Percentiles rank a stretch among this genome's conserved stretches.
Conservation (phyloP, 2,888 invertebrate species). For the Coleophora flavipennella region DNA sequence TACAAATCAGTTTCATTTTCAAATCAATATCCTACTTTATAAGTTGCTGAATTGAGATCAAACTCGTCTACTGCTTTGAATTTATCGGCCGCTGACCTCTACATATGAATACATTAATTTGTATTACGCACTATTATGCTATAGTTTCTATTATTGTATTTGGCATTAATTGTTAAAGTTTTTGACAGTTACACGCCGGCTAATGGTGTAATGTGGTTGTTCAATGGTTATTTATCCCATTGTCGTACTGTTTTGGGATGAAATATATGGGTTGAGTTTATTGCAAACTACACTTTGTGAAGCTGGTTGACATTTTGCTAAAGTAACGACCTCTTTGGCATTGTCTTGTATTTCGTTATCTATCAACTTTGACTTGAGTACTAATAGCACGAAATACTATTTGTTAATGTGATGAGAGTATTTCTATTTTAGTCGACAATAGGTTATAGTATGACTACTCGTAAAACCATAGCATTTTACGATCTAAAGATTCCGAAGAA, state of each 20-base stretch:
- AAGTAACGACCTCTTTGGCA: slow-evolving; percentile 29
- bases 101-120: slow-evolving; percentile 63
- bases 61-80: slow-evolving; percentile 16
- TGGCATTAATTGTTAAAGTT: slow-evolving; percentile 62
- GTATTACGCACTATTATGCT: slow-evolving; percentile 51
- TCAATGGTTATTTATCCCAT: slow-evolving; percentile 51
- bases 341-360: slow-evolving; percentile 1
- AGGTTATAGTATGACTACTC: background rate
- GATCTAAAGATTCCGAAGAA: background rate
- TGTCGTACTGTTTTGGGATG: slow-evolving; percentile 50
- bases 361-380: background rate
- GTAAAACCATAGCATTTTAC: too few species aligned
- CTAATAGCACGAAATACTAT: too few species aligned
- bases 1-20: background rate
- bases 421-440: slow-evolving; percentile 2
- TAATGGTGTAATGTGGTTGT: slow-evolving; percentile 52
- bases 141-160: slow-evolving; percentile 62
- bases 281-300: slow-evolving; percentile 23
- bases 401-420: slow-evolving; percentile 3
- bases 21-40: background rate
- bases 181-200: slow-evolving; percentile 52
- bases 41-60: slow-evolving; percentile 1
- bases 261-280: slow-evolving; percentile 29
- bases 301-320: slow-evolving; percentile 16
- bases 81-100: slow-evolving; percentile 49